Evolutionary conservation across 2,113 vertebrate species (phyloP).

Genomic region (Pycnonotus jocosus): DNA sequence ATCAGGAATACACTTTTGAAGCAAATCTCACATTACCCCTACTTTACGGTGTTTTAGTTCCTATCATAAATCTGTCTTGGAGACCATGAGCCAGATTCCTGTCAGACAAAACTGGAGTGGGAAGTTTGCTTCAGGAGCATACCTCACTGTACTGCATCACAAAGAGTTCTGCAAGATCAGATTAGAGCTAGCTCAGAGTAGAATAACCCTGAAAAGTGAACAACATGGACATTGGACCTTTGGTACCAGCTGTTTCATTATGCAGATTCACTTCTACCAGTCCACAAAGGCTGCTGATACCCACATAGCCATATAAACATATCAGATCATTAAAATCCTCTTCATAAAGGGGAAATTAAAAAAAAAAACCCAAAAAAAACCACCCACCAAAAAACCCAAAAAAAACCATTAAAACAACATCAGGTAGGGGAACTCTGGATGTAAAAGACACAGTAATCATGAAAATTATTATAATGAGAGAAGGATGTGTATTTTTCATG

Average conservation of each 20-base stretch:
- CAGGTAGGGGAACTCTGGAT: neutral
- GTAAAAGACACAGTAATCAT: neutral
- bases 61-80: neutral
- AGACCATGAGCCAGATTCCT: neutral
- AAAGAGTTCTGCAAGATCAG: neutral
- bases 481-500: neutral
- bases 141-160: neutral
- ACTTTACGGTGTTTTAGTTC: neutral
- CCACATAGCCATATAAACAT: neutral
- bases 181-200: neutral
- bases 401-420: neutral
- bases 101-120: neutral
- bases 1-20: neutral
- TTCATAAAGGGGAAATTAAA: neutral
- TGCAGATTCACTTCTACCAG: neutral
- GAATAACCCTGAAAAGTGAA: neutral
- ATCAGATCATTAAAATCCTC: neutral
- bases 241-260: neutral
- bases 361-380: accelerated
- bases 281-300: neutral
- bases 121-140: neutral
- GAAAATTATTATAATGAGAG: neutral
- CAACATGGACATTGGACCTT: neutral
- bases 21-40: neutral
- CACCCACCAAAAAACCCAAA: accelerated